Percentiles rank a stretch among this genome's conserved stretches.
phyloP scores from a whole-genome alignment of 2,797 vertebrate species.

The Novumbra hubbsi region DNA sequence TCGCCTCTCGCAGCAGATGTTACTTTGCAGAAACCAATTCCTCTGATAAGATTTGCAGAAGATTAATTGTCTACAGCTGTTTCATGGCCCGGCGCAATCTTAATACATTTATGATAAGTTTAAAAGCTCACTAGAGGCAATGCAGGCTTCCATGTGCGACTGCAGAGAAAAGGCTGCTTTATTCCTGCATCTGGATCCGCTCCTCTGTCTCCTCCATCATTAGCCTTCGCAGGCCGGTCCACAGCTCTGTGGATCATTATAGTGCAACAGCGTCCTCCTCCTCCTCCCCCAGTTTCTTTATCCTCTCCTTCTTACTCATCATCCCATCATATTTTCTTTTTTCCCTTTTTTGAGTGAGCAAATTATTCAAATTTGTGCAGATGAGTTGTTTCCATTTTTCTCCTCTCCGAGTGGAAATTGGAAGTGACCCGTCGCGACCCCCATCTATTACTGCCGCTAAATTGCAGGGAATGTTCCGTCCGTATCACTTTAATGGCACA shows the following conservation, averaged over 20 bases:
- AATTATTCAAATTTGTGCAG: constrained; percentile 99
- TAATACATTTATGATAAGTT: constrained; percentile 99
- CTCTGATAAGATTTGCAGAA: constrained; percentile 96
- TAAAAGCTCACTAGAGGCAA: constrained; percentile 93
- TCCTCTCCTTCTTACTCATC: constrained; percentile 26
- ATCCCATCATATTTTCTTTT: constrained; percentile 48
- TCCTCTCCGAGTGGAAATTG: constrained; percentile 96
- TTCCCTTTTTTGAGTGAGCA: constrained; percentile 58
- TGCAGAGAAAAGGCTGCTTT: constrained; percentile 74
- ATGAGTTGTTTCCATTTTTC: constrained; percentile 99
- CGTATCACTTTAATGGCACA: constrained; percentile 82
- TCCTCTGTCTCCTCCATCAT: constrained; percentile 90
- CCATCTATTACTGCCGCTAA: constrained; percentile 95
- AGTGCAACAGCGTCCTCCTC: constrained; percentile 68
- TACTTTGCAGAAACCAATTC: constrained; percentile 95
- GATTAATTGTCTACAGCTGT: constrained; percentile 99
- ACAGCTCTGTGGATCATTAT: constrained; percentile 79
- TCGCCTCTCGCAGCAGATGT: constrained; percentile 93
- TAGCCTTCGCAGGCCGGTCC: constrained; percentile 76
- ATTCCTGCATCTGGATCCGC: constrained; percentile 98
- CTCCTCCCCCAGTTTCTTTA: constrained; percentile 36
- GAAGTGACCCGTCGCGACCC: constrained; percentile 95
- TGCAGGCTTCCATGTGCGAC: constrained; percentile 83
- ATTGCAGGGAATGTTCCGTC: constrained; percentile 92
- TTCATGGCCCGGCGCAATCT: constrained; percentile 99